A percentile compares a stretch with the other conserved stretches of the same genome.
phyloP scores from a whole-genome alignment of 2,888 invertebrate species.

The Drosophila anomalata region DNA sequence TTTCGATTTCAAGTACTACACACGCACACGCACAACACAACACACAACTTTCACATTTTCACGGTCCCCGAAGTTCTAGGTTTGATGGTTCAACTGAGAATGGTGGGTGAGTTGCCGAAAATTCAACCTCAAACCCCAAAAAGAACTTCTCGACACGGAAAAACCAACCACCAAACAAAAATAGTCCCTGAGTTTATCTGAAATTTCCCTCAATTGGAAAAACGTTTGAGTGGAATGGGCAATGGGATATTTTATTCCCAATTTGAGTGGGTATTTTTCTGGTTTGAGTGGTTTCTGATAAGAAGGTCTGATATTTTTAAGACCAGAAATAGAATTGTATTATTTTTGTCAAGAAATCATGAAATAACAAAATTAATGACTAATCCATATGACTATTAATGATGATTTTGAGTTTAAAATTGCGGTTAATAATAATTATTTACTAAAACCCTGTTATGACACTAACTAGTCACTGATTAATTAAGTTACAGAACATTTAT shows the following conservation, averaged over 20 bases:
- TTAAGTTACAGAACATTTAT: too few species aligned
- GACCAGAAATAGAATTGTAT: too few species aligned
- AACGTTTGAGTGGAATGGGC: conserved; percentile 31
- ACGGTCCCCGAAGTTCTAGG: conserved; percentile 66
- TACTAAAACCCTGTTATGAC: too few species aligned
- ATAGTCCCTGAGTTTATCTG: conserved; percentile 17
- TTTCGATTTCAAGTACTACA: conserved; percentile 26
- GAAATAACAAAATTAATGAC: background rate
- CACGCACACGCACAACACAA: background rate
- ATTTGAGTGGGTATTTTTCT: conserved; percentile 35
- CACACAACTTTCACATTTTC: conserved; percentile 59
- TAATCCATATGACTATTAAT: background rate
- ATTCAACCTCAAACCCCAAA: conserved; percentile 66
- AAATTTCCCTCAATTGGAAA: conserved; percentile 58
- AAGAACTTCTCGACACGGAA: conserved; percentile 35
- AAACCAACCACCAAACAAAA: conserved; percentile 43
- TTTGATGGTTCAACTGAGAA: conserved; percentile 79
- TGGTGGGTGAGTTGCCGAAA: conserved; percentile 82
- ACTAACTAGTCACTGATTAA: too few species aligned
- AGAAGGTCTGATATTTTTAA: background rate
- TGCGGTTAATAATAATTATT: too few species aligned
- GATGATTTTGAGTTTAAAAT: background rate
- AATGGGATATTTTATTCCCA: conserved; percentile 23
- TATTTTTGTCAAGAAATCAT: background rate
- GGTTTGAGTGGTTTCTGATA: background rate